phyloP scores from a whole-genome alignment of 2,888 invertebrate genomes.

The Rhabditophanes sp. region DNA sequence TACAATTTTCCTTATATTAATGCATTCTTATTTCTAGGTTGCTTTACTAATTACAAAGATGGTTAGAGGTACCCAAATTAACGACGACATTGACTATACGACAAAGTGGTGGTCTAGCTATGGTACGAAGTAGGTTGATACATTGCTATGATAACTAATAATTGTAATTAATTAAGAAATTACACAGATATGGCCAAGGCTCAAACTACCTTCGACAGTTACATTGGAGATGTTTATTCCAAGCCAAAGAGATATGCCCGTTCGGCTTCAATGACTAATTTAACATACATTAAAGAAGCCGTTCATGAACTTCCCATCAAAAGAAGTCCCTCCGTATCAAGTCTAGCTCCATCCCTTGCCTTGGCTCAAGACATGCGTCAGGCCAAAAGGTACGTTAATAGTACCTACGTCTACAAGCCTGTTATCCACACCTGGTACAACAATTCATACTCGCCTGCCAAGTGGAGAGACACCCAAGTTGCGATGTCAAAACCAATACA shows the following conservation, averaged over 20 bases:
- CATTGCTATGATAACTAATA: conserved; percentile 6
- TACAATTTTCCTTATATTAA: no score
- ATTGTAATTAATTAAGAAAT: conserved; percentile 14
- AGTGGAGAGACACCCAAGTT: conserved; percentile 36
- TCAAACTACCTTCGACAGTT: conserved; percentile 29
- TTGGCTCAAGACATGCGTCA: conserved; percentile 23
- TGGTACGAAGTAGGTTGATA: conserved; percentile 17
- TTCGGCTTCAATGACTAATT: conserved; percentile 39
- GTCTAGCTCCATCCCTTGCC: conserved; percentile 38
- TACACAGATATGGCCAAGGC: conserved; percentile 39
- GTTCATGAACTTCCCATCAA: conserved; percentile 18
- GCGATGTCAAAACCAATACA: conserved; percentile 21
- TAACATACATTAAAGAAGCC: conserved; percentile 35
- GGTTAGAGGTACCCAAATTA: conserved; percentile 10
- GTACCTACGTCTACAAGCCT: conserved; percentile 40
- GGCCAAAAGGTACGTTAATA: conserved; percentile 41
- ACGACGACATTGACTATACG: conserved; percentile 35
- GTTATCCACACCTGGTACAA: conserved; percentile 31
- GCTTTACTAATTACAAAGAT: conserved; percentile 7
- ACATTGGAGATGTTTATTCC: conserved; percentile 30
- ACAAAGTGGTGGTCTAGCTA: conserved; percentile 37
- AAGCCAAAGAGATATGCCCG: conserved; percentile 36
- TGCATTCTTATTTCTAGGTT: neutral
- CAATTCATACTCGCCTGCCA: conserved; percentile 19
- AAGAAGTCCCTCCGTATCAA: conserved; percentile 31